Evolutionary conservation across 2,797 vertebrate genomes (phyloP).

Genomic region (Muraenolepis orangiensis): DNA sequence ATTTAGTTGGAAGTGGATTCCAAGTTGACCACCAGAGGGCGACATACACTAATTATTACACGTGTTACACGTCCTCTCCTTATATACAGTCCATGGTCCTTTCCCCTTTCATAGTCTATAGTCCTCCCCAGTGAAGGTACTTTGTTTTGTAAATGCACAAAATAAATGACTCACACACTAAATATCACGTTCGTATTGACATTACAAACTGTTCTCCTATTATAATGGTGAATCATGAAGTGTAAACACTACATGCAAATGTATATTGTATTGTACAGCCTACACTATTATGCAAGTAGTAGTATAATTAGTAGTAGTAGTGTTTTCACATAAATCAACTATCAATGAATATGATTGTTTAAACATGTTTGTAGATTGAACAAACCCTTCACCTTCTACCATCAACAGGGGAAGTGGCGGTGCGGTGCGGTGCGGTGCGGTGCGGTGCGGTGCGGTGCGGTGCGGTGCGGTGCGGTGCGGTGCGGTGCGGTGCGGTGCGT

Average conservation of each 20-base stretch:
- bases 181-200: background rate
- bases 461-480: slow-evolving; percentile 13
- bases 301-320: no score
- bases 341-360: background rate
- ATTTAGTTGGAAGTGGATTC: background rate
- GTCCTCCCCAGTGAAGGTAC: background rate
- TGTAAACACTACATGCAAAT: background rate
- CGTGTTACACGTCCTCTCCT: background rate
- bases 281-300: background rate
- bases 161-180: background rate
- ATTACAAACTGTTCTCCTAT: background rate
- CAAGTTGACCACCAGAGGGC: slow-evolving; percentile 46
- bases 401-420: slow-evolving; percentile 13
- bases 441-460: slow-evolving; percentile 13
- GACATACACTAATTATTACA: slow-evolving; percentile 11
- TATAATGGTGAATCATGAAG: background rate
- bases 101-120: background rate
- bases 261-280: background rate
- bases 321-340: background rate
- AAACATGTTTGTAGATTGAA: background rate
- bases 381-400: background rate
- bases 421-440: slow-evolving; percentile 13
- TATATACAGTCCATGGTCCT: background rate
- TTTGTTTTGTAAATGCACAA: background rate
- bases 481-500: slow-evolving; percentile 15